Conservation (phyloP, 1,140 invertebrate genomes). For the Drosophila baimaii region DNA sequence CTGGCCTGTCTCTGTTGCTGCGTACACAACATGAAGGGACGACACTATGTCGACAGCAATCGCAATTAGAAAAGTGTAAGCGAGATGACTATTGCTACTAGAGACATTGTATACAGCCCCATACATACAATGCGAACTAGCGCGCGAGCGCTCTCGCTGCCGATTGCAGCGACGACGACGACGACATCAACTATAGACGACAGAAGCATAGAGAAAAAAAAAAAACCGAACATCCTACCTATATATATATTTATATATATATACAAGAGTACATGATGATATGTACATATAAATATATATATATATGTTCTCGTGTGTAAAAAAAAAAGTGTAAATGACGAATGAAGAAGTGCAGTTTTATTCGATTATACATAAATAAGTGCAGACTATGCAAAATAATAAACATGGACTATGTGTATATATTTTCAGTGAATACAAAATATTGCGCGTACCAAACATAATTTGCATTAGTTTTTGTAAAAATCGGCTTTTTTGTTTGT, state of each 20-base stretch:
- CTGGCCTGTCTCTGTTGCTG: constrained; percentile 50
- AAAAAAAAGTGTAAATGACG: constrained; percentile 46
- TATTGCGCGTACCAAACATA: constrained; percentile 18
- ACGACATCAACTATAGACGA: constrained; percentile 32
- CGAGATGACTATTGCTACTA: constrained; percentile 55
- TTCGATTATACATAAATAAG: constrained; percentile 10
- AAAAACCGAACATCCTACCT: constrained; percentile 35
- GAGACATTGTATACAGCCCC: constrained; percentile 39
- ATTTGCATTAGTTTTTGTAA: constrained; percentile 15
- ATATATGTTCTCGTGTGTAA: constrained; percentile 31
- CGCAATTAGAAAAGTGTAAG: constrained; percentile 61
- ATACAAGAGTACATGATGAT: constrained; percentile 15
- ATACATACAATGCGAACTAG: constrained; percentile 48
- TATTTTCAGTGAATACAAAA: constrained; percentile 26
- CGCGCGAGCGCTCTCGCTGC: constrained; percentile 45
- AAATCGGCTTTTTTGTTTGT: constrained; percentile 33
- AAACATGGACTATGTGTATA: constrained; percentile 20
- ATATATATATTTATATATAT: constrained; percentile 29
- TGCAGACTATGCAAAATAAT: constrained; percentile 35
- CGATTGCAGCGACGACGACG: constrained; percentile 46
- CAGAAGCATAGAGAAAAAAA: constrained; percentile 57
- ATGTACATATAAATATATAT: constrained; percentile 24
- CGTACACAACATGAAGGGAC: constrained; percentile 52
- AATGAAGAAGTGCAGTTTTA: constrained; percentile 42
- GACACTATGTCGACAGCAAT: constrained; percentile 47